phyloP scores from a whole-genome alignment of 2,113 vertebrate species.

The Serinus canaria region DNA sequence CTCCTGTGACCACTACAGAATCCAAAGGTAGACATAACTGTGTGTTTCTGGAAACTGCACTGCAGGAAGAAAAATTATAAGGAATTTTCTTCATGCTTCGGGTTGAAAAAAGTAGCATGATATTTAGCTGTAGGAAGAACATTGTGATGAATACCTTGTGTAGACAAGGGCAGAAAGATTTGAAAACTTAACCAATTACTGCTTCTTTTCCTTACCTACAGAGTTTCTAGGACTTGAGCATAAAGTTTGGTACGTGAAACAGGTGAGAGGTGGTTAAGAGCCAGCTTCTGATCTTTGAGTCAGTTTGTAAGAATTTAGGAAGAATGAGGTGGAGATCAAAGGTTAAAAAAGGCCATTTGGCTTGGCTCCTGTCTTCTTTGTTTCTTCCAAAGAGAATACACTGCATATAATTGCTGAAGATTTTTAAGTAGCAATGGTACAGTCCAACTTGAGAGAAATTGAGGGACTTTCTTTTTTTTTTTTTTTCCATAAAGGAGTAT shows the following conservation, averaged over 20 bases:
- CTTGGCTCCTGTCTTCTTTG: background rate
- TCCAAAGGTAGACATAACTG: background rate
- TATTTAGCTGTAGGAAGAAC: background rate
- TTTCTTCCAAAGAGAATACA: background rate
- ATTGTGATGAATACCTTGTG: background rate
- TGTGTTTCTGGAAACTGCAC: background rate
- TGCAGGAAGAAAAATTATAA: background rate
- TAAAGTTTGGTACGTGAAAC: background rate
- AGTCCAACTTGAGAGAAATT: background rate
- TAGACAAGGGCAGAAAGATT: background rate
- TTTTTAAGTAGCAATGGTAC: background rate
- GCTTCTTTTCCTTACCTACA: background rate
- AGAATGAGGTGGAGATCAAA: background rate
- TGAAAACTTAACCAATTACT: background rate
- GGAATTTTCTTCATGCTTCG: background rate
- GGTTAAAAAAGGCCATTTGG: background rate
- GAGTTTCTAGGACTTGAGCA: background rate
- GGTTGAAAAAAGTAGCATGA: background rate
- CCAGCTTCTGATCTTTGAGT: background rate
- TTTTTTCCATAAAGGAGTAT: background rate
- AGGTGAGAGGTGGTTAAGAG: background rate
- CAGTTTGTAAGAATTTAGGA: background rate
- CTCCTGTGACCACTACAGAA: background rate
- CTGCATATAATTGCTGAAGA: background rate
- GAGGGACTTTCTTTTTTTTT: background rate